Conservation (phyloP, 2,888 invertebrate genomes). For the Phrixothrix hirtus region DNA sequence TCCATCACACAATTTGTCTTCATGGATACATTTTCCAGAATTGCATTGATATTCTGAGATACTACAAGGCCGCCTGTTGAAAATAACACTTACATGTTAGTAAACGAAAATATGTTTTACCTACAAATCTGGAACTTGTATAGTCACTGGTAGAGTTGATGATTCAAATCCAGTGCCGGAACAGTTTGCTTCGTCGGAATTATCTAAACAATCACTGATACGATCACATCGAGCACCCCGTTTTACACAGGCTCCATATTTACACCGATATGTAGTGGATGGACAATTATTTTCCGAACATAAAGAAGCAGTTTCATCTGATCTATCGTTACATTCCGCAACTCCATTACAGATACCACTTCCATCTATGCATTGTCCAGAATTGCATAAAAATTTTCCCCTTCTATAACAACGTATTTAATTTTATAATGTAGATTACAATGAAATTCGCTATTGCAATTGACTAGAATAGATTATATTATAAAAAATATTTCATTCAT, state of each 20-base stretch:
- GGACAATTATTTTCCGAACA: conserved; percentile 35
- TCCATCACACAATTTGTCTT: conserved; percentile 55
- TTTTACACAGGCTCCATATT: conserved; percentile 47
- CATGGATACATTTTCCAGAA: conserved; percentile 52
- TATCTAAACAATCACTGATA: conserved; percentile 57
- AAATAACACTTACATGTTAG: background rate
- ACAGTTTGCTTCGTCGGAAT: conserved; percentile 55
- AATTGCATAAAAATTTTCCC: conserved; percentile 36
- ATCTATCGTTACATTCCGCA: conserved; percentile 54
- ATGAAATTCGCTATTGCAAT: too few relatives aligned
- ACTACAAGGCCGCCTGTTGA: background rate
- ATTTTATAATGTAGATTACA: too few relatives aligned
- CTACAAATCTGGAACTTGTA: too few relatives aligned
- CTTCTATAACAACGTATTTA: too few relatives aligned
- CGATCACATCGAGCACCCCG: conserved; percentile 61
- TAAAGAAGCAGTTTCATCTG: conserved; percentile 52
- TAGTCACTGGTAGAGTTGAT: background rate
- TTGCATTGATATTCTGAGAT: conserved; percentile 34
- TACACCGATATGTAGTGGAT: conserved; percentile 40
- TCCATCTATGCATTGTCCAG: conserved; percentile 51
- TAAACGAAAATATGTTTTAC: too few relatives aligned
- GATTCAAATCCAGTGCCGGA: background rate
- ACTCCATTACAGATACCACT: conserved; percentile 56
- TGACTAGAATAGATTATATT: too few relatives aligned
- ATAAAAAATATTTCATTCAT: too few relatives aligned